Evolutionary conservation across 2,797 vertebrate species (phyloP), one percentile per base, ranked within the genome.

Genomic region (Pagetopsis macropterus): DNA sequence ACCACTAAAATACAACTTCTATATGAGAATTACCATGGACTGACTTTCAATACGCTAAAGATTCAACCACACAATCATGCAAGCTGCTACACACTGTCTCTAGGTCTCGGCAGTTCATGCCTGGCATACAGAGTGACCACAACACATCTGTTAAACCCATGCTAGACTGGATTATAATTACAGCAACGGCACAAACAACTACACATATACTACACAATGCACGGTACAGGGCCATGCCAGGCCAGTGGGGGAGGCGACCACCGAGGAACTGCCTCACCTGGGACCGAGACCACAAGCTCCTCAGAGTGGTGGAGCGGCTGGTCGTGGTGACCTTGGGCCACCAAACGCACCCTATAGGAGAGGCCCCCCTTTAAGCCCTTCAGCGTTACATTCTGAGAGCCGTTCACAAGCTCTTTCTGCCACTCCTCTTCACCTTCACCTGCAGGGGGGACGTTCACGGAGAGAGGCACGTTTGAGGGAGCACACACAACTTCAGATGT

Each of bases 341-440:
- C 96, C 96, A 97, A 93, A 70, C 94, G 95, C 91, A 98, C 96
- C 95, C 93, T 96, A 96, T 98, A 98, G 91, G 95, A 90, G 87
- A 95, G 95, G 94, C 96, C 98, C 86, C 94, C 96, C 91, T 96
- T 97, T 94, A 98, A 95, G 92, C 94, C 94, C 89, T 95, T 98
- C 94, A 99, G 96, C 89, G 95, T 86, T 95, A 96, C 92, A 94
- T 94, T 96, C 93, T 94, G 93, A 95, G 97, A 97, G 96, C 95
- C 94, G 94, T 97, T 98, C 94, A 97, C 94, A 89, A 87, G 94
- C 95, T 97, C 95, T 95, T 93, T 97, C 93, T 95, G 95, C 97
- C 96, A 96, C 88, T 97, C 95, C 95, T 96, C 95, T 94, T 96
- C 95, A 89, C 95, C 95, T 94, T 96, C 95, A 95, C 96, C 97